Conservation (phyloP, 2,797 vertebrate species). For the Adrianichthys oophorus region DNA sequence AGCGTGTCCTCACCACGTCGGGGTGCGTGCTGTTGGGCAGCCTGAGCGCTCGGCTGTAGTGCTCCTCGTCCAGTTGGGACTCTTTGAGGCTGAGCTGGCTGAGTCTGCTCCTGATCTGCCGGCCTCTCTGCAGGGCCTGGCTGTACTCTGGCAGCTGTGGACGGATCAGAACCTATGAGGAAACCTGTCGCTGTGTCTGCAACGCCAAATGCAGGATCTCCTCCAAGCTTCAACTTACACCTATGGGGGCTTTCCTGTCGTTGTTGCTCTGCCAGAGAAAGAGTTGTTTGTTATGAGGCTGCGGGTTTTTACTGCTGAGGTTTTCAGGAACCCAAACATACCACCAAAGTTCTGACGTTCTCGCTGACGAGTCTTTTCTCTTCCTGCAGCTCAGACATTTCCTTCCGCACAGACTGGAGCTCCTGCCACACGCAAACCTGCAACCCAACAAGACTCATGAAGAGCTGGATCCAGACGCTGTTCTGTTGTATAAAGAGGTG, state of each 20-base stretch:
- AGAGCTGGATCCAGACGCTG: neutral
- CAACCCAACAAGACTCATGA: neutral
- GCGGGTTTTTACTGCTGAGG: neutral
- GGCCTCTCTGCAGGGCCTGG: conserved; percentile 70
- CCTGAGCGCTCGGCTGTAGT: conserved; percentile 79
- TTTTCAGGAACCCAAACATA: conserved; percentile 58
- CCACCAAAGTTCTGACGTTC: conserved; percentile 76
- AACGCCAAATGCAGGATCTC: neutral
- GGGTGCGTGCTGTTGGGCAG: conserved; percentile 89
- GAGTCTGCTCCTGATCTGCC: conserved; percentile 77
- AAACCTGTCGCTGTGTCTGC: neutral
- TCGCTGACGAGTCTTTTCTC: conserved; percentile 75
- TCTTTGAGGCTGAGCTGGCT: conserved; percentile 68
- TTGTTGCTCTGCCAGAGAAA: conserved; percentile 61
- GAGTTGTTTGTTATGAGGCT: neutral
- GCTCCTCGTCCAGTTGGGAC: conserved; percentile 75
- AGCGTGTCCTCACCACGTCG: conserved; percentile 75
- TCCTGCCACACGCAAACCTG: conserved; percentile 82
- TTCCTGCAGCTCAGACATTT: conserved; percentile 77
- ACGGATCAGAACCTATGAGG: neutral
- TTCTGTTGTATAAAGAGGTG: too few relatives aligned
- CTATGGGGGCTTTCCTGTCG: conserved; percentile 63
- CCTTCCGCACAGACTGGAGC: conserved; percentile 71
- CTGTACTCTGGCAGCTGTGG: conserved; percentile 78
- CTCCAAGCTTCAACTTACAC: conserved; percentile 66